Percentiles rank a stretch among this genome's conserved stretches.
phyloP scores from a whole-genome alignment of 2,113 vertebrate species.

The Indicator indicator region DNA sequence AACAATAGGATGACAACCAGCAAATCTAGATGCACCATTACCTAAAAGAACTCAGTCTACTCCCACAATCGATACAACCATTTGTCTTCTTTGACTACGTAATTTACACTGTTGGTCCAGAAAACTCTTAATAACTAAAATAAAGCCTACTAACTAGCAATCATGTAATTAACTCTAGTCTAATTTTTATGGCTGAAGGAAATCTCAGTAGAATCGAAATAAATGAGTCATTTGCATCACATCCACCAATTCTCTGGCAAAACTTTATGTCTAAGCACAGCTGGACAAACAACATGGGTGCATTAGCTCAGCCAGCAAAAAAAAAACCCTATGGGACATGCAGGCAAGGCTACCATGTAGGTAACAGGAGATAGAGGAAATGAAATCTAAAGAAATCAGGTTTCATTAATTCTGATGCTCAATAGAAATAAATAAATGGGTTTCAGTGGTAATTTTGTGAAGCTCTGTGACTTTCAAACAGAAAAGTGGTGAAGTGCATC shows the following conservation, averaged over 20 bases:
- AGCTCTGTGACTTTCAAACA: background rate
- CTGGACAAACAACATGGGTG: background rate
- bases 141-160: background rate
- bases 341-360: background rate
- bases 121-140: background rate
- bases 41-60: background rate
- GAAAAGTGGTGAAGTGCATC: background rate
- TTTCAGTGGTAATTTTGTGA: background rate
- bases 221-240: background rate
- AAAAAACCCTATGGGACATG: background rate
- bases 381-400: background rate
- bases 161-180: background rate
- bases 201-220: background rate
- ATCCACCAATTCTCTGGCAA: background rate
- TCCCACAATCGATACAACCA: accelerated
- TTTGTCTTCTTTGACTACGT: background rate
- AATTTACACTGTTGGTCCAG: background rate
- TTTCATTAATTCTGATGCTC: background rate
- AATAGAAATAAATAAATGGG: background rate
- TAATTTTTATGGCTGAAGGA: background rate
- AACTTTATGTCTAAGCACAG: background rate
- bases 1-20: background rate
- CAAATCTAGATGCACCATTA: background rate
- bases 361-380: background rate
- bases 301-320: background rate